Evolutionary conservation across 2,888 invertebrate species (phyloP).

Genomic region (Muscina levida): DNA sequence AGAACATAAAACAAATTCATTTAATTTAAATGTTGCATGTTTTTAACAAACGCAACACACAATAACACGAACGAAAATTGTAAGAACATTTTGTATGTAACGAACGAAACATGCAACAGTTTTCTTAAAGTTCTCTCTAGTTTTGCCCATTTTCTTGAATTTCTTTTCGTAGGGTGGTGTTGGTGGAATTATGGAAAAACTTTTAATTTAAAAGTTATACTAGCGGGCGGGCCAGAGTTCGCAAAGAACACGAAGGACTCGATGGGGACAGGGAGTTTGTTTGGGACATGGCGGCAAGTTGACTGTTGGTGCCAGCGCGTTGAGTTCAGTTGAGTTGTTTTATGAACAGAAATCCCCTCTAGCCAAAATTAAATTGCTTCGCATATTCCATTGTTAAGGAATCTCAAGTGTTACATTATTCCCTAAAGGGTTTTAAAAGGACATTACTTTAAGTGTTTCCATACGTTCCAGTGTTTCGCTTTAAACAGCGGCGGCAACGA

Average conservation of each 20-base stretch:
- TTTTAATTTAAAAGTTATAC: slow-evolving; percentile 54
- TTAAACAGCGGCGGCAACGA: neutral
- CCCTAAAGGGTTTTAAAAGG: slow-evolving; percentile 64
- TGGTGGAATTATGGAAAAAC: slow-evolving; percentile 46
- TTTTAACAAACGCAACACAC: slow-evolving; percentile 38
- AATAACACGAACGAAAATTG: slow-evolving; percentile 51
- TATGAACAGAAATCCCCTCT: slow-evolving; percentile 42
- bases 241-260: slow-evolving; percentile 31
- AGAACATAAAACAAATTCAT: slow-evolving; percentile 52
- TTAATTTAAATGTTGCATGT: slow-evolving; percentile 66
- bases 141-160: neutral
- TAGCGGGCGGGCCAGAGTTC: neutral
- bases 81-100: slow-evolving; percentile 29
- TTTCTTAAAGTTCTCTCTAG: slow-evolving; percentile 59
- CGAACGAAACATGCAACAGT: slow-evolving; percentile 62
- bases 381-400: slow-evolving; percentile 61
- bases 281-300: slow-evolving; percentile 4
- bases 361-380: slow-evolving; percentile 64
- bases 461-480: slow-evolving; percentile 32
- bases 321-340: slow-evolving; percentile 12
- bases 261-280: slow-evolving; percentile 11
- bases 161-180: too few relatives aligned
- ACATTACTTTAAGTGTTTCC: slow-evolving; percentile 65
- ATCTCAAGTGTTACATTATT: slow-evolving; percentile 66
- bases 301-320: neutral